Conservation (phyloP, 2,797 vertebrate species). For the Sebastes vulpes region DNA sequence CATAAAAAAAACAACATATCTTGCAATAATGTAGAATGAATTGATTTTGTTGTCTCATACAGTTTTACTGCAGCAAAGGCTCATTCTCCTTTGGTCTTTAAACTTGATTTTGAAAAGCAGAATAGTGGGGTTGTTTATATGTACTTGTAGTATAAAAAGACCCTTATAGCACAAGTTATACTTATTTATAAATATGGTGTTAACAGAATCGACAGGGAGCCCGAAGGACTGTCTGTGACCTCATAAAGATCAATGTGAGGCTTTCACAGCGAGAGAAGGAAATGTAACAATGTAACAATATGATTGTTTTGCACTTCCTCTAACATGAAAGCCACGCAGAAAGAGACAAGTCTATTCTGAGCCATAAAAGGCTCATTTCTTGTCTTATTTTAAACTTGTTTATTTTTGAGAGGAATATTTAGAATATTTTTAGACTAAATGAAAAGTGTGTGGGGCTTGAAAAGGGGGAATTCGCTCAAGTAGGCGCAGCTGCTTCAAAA, state of each 20-base stretch:
- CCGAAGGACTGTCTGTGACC: conserved; percentile 71
- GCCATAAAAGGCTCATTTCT: conserved; percentile 83
- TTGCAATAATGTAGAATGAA: neutral
- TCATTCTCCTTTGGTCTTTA: neutral
- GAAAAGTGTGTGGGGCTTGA: conserved; percentile 69
- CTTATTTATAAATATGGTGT: conserved; percentile 54
- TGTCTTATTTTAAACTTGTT: conserved; percentile 85
- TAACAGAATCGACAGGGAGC: conserved; percentile 53
- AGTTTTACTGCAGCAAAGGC: neutral
- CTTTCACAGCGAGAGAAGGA: conserved; percentile 85
- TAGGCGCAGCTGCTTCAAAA: conserved; percentile 48
- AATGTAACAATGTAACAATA: conserved; percentile 92
- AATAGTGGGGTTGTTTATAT: neutral
- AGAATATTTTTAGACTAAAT: conserved; percentile 83
- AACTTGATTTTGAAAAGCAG: neutral
- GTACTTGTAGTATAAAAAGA: conserved; percentile 5
- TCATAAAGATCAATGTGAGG: conserved; percentile 85
- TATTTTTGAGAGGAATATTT: conserved; percentile 82
- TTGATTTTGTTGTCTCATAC: neutral
- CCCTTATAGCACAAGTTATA: neutral
- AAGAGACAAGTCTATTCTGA: conserved; percentile 82
- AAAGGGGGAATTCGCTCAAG: conserved; percentile 49
- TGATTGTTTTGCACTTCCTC: conserved; percentile 88
- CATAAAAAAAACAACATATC: neutral
- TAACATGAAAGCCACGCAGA: conserved; percentile 86